Conservation (phyloP, 1,140 invertebrate species). For the Procambarus clarkii region DNA sequence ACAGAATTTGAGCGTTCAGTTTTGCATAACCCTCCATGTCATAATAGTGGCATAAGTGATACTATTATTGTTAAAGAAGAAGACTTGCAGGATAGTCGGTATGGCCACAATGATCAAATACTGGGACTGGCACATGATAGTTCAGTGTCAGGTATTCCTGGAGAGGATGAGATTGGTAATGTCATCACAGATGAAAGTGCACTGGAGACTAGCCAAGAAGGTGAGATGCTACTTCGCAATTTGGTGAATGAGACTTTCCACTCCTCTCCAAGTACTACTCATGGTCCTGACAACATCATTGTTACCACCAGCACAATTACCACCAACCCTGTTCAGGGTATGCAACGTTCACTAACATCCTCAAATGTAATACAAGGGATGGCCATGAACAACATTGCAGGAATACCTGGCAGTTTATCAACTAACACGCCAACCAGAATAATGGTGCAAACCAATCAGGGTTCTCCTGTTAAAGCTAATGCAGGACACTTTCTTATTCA, state of each 20-base stretch:
- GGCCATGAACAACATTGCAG: background rate
- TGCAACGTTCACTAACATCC: background rate
- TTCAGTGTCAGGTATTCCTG: background rate
- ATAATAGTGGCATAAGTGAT: background rate
- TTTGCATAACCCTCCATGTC: background rate
- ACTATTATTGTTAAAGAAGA: slow-evolving; percentile 45
- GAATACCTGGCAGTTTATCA: background rate
- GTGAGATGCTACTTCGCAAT: slow-evolving; percentile 36
- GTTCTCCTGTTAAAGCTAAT: slow-evolving; percentile 34
- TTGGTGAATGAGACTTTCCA: slow-evolving; percentile 53
- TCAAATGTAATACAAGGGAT: background rate
- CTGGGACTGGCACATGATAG: slow-evolving; percentile 24
- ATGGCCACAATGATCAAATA: slow-evolving; percentile 51
- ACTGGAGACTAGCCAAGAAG: slow-evolving; percentile 17
- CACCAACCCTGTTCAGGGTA: slow-evolving; percentile 6
- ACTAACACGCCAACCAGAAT: slow-evolving; percentile 46
- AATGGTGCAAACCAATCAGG: slow-evolving; percentile 57
- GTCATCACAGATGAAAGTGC: background rate
- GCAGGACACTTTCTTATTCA: slow-evolving; percentile 62
- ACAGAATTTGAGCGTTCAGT: background rate
- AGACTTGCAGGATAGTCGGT: slow-evolving; percentile 29
- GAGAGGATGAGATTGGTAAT: background rate
- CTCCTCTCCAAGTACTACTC: background rate
- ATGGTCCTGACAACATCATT: slow-evolving; percentile 47
- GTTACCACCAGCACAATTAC: slow-evolving; percentile 61